phyloP scores from a whole-genome alignment of 2,888 invertebrate genomes.

The Drosophila merina region DNA sequence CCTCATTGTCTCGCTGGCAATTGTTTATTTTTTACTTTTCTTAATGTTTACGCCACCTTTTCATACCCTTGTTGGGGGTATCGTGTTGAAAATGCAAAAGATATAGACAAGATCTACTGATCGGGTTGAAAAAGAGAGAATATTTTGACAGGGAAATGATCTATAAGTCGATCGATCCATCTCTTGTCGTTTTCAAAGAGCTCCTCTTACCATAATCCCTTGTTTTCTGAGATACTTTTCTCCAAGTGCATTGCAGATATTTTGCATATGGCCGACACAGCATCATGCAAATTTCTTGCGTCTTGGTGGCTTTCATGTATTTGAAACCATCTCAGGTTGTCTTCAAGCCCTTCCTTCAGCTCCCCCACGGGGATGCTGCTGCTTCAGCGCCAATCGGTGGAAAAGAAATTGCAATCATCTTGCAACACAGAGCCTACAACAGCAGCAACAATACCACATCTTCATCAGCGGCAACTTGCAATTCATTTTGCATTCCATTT shows the following conservation, averaged over 20 bases:
- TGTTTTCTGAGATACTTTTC: not conserved
- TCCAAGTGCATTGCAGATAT: slow-evolving; percentile 50
- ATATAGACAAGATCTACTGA: not conserved
- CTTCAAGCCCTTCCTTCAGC: slow-evolving; percentile 13
- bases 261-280: slow-evolving; percentile 69
- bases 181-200: no score
- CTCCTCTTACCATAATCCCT: no score
- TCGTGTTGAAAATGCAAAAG: not conserved
- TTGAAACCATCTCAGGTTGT: slow-evolving; percentile 11
- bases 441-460: slow-evolving; percentile 12
- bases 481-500: slow-evolving; percentile 70
- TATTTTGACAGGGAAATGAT: no score
- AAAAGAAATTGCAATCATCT: slow-evolving; percentile 76
- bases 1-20: slow-evolving; percentile 60
- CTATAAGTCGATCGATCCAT: no score
- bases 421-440: slow-evolving; percentile 47
- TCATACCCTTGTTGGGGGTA: not conserved
- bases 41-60: slow-evolving; percentile 21
- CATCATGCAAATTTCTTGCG: slow-evolving; percentile 65
- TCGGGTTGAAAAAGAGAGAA: not conserved
- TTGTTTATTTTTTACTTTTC: slow-evolving; percentile 7
- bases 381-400: slow-evolving; percentile 65
- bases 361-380: slow-evolving; percentile 61
- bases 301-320: slow-evolving; percentile 35
- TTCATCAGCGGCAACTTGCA: slow-evolving; percentile 49